Percentiles rank a stretch among this genome's conserved stretches.
These are phyloP conservation scores for Abrostola triplasia DNA, from an alignment of 2,888 invertebrate genomes.

Conservation along the genomic window DNA sequence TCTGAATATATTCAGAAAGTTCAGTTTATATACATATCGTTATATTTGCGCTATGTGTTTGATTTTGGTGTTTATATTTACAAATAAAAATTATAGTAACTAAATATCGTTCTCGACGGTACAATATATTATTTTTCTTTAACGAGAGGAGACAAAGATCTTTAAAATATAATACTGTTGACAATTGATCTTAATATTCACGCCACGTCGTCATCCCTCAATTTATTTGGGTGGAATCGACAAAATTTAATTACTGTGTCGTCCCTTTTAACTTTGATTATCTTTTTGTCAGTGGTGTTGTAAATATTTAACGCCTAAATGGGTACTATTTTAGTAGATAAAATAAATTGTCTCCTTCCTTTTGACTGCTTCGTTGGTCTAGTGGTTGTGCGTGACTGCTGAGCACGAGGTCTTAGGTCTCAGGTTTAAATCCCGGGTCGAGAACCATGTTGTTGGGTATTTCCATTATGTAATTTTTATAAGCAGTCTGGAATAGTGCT, in stretches of 20 bases:
- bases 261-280: conserved; percentile 42
- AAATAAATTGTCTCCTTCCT: too few relatives aligned
- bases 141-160: conserved; percentile 31
- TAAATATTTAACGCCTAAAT: too few relatives aligned
- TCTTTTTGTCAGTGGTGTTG: too few relatives aligned
- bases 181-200: conserved; percentile 58
- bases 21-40: conserved; percentile 40
- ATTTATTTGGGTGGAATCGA: conserved; percentile 56
- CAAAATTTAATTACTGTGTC: conserved; percentile 62
- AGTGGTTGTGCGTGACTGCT: too few relatives aligned
- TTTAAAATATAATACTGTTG: conserved; percentile 44
- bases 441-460: too few relatives aligned
- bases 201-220: conserved; percentile 46
- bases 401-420: too few relatives aligned
- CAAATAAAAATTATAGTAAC: conserved; percentile 15
- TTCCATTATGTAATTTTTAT: too few relatives aligned
- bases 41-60: conserved; percentile 17
- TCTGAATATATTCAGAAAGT: conserved; percentile 59
- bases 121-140: conserved; percentile 21
- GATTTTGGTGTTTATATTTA: conserved; percentile 2
- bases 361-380: too few relatives aligned
- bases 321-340: too few relatives aligned
- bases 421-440: too few relatives aligned
- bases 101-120: conserved; percentile 8
- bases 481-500: too few relatives aligned